These are phyloP conservation scores for Nasonia oneida DNA, from an alignment of 2,888 invertebrate genomes.

Conservation along the genomic window DNA sequence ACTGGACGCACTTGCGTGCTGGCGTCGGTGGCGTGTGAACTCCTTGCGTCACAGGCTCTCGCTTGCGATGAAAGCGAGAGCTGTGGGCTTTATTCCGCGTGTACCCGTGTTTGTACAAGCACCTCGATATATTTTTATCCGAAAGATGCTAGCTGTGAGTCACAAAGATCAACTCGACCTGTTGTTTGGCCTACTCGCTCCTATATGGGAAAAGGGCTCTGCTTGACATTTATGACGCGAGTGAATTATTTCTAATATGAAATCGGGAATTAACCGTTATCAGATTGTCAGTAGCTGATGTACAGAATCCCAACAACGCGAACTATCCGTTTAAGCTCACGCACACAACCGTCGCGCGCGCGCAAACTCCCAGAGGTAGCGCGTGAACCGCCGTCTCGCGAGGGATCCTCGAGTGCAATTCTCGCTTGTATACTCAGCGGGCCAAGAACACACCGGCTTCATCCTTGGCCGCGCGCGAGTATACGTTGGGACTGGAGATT, in stretches of 20 bases:
- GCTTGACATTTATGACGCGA: not conserved
- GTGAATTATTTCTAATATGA: not conserved
- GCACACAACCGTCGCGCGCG: not conserved
- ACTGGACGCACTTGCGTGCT: conserved; percentile 60
- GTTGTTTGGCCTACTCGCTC: not conserved
- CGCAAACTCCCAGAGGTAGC: conserved; percentile 13
- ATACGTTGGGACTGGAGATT: conserved; percentile 73
- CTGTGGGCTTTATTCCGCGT: not conserved
- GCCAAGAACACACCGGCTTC: conserved; percentile 68
- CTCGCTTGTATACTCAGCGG: conserved; percentile 72
- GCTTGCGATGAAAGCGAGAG: not conserved
- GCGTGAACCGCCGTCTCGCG: not conserved
- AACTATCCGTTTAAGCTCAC: not conserved
- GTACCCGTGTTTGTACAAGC: conserved; percentile 69
- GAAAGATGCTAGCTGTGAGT: conserved; percentile 70
- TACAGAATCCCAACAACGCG: not conserved
- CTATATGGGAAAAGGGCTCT: not conserved
- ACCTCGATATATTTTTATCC: conserved; percentile 73
- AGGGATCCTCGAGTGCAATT: conserved; percentile 64
- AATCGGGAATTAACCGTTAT: not conserved
- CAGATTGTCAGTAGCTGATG: not conserved
- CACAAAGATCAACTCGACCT: conserved; percentile 71
- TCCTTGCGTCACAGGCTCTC: conserved; percentile 61
- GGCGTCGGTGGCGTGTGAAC: conserved; percentile 70
- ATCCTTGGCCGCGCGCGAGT: conserved; percentile 57